Base-by-base conservation (phyloP, 1,140 invertebrate species). In the Nautilus pompilius region DNA sequence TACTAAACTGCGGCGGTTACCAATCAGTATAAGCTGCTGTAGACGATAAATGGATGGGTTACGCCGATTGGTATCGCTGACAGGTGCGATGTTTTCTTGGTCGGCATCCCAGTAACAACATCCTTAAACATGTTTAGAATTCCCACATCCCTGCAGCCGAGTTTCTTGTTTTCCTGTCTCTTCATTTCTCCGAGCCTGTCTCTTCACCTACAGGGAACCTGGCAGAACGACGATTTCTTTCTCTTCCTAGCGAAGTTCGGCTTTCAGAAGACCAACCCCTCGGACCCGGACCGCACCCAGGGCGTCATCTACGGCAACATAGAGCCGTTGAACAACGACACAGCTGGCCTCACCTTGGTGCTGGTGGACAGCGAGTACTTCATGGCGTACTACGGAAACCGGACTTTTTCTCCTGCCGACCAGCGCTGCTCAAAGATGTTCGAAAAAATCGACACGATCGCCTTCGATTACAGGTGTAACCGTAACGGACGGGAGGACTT, bases 181-280 rank as follows among this genome's bases (percentile, higher is more conserved):
- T 29, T 33, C 36, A 34, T 59, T 17, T 28, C 41, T 5, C 26
- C 34, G 6, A 60, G 28, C 32, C 17, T 36, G 20, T 55, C 58
- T 29, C 64, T 82, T 32, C 81, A 78, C 67, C 55, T 84, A 30
- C 67, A 71, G 62, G 82, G 82, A 59, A 73, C 72, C 53, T 84
- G 80, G 78, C 68, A 78, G 29, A 81, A 68, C 5, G 87, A 91
- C 32, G 88, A 92, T 41, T 96, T 96, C 80, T 96, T 96, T 79
- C 88, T 90, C 76, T 96, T 97, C 83, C 84, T 98, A 34, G 87
- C 92, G 3, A 97, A 97, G 83, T 98, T 97, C 82, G 95, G 95
- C 60, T 94, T 98, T 81, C 93, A 97, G 84, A 95, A 97, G 83
- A 96, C 94, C n/a, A 91, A 95, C 80, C 86, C 88, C 26, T 88